phyloP scores from a whole-genome alignment of 2,797 vertebrate genomes.

The Adelosebastes latens region DNA sequence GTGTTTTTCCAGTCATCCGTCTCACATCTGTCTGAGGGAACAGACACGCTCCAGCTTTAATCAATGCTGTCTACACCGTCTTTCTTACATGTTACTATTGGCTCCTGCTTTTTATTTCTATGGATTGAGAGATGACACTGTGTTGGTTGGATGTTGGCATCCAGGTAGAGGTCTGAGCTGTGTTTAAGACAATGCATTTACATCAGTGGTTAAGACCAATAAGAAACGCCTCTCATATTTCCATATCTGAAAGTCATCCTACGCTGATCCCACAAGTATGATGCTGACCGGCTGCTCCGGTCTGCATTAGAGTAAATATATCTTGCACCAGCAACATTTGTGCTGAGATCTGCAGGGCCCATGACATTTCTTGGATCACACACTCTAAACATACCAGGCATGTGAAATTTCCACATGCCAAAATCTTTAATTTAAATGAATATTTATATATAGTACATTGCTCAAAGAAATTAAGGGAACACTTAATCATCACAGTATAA shows the following conservation, averaged over 20 bases:
- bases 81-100: neutral
- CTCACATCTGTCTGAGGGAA: slow-evolving; percentile 23
- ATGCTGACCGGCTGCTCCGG: slow-evolving; percentile 10
- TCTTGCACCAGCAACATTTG: slow-evolving; percentile 20
- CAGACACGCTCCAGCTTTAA: neutral
- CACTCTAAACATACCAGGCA: neutral
- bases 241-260: slow-evolving; percentile 8
- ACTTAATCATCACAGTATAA: too few species aligned
- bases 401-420: neutral
- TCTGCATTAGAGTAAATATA: slow-evolving; percentile 12
- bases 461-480: too few species aligned
- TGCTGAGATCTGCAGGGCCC: neutral
- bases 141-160: neutral
- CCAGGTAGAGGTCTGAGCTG: neutral
- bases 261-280: neutral
- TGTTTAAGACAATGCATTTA: slow-evolving; percentile 1
- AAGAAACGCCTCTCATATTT: slow-evolving; percentile 4
- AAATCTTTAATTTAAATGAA: neutral
- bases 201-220: neutral
- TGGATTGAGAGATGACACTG: neutral
- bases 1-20: slow-evolving; percentile 23
- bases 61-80: neutral
- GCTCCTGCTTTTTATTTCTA: neutral
- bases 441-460: too few species aligned
- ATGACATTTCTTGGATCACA: neutral